Base-by-base conservation (phyloP, 2,888 invertebrate species). In the Linnaemya vulpina region DNA sequence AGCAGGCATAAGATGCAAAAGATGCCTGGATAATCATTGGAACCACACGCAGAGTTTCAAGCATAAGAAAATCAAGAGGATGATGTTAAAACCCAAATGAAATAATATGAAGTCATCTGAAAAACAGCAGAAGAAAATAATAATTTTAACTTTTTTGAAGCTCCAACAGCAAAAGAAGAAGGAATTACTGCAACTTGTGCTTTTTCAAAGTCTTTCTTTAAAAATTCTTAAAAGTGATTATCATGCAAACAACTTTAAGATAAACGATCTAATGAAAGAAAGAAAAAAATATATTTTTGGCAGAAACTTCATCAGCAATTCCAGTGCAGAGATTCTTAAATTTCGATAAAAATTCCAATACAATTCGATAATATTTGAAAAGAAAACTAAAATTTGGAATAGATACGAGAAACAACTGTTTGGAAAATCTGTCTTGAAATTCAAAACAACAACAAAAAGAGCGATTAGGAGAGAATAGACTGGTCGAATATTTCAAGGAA, bases 211-310 rank as follows among this genome's bases (percentile, higher is more conserved):
- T 55, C 46, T 65, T 38, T 65, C 30, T 55, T 77, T 83, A 15
- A 68, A 62, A 73, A 73, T 46, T 80, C 76, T 67, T 20, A 51
- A 79, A 84, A 79, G 46, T 60, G 84, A 79, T 81, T 81, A 87
- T 77, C 81, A 74, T 68, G 70, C 79, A 79, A 86, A 77, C 74
- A 77, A 73, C 49, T 51, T 55, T 71, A 82, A 82, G 76, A 65
- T 77, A 86, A 84, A 82, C 79, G 79, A 86, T 82, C 76, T 83
- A 82, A 84, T 70, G 68, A 84, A 86, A 78, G 68, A 84, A 86
- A 78, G 67, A 74, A 83, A 82, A 62, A 73, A 62, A 20, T 63
- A 15, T 13, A 8, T 17, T n/a, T n/a, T 43, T 17, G 13, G 30
- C n/a, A 60, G 22, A 73, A 77, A 79, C 60, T 74, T 67, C 25